Conservation (phyloP, 2,797 vertebrate species). For the Hemitrygon akajei region DNA sequence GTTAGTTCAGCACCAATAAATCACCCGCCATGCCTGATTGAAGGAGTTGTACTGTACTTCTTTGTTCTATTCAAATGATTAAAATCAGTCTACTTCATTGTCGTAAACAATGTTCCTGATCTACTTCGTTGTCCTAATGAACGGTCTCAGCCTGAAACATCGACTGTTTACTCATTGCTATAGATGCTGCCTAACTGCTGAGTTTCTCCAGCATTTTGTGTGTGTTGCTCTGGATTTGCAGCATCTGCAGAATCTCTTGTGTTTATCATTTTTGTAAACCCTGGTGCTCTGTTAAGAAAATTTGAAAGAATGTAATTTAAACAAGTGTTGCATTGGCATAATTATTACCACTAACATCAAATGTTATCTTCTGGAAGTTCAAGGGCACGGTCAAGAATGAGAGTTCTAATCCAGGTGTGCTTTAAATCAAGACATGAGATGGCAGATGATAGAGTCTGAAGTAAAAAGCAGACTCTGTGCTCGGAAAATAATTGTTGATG, state of each 20-base stretch:
- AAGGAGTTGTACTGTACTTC: not conserved
- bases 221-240: too few species aligned
- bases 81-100: not conserved
- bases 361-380: not conserved
- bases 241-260: too few species aligned
- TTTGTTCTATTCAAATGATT: not conserved
- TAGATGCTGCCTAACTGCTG: too few species aligned
- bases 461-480: too few species aligned
- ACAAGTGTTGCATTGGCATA: not conserved
- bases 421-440: not conserved
- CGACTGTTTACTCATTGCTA: too few species aligned
- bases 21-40: too few species aligned
- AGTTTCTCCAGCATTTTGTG: too few species aligned
- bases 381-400: not conserved
- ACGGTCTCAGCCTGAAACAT: too few species aligned
- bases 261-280: not conserved
- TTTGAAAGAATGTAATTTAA: constrained; percentile 1
- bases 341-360: not conserved
- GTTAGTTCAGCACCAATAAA: too few species aligned
- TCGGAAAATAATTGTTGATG: too few species aligned
- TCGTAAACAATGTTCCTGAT: not conserved
- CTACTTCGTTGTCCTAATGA: too few species aligned
- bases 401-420: not conserved
- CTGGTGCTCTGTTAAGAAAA: not conserved
- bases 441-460: too few species aligned